Base-by-base conservation (phyloP, 1,140 invertebrate genomes). In the Cotesia chilonis region DNA sequence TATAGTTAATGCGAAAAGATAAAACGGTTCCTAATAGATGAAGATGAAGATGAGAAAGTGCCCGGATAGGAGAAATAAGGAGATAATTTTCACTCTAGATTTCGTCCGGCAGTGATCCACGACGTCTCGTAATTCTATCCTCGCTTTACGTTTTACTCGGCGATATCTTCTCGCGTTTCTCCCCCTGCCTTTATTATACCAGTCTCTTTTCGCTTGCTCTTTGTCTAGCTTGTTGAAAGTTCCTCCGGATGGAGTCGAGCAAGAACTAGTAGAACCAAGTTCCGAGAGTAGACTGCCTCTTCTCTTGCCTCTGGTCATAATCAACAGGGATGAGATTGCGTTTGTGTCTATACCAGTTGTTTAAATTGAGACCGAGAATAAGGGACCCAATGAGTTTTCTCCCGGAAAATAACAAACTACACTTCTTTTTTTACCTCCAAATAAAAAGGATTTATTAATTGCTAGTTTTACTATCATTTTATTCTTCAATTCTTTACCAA, bases 261-360 rank as follows among this genome's bases (percentile, higher is more conserved):
- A 47, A 59, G 17, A 59, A 59, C 28, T 28, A 28, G 28, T 28
- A 28, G 28, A 28, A 28, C 28, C 28, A 28, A 28, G 28, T 28
- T 28, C 28, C 28, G 28, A 28, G 28, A 28, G 28, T 28, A 28
- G 28, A 28, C 28, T 28, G 28, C 28, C 28, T 28, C 28, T 28
- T 28, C 28, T 74, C 73, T 71, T 65, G 74, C 71, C 68, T 76
- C 75, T 76, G 71, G 72, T 74, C 75, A 76, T 74, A 76, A 76
- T 76, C 57, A 76, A 76, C 69, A 70, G 28, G 55, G 66, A 59
- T 54, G 63, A 76, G 67, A 74, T 74, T 76, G 69, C 69, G 72
- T 59, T 59, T 20, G 57, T 59, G 57, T 59, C 57, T 59, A 47
- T 47, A 47, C 41, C 41, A 47, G 41, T 47, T 47, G 41, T 47